phyloP scores from a whole-genome alignment of 2,797 vertebrate species.

The Megaceryle alcyon region DNA sequence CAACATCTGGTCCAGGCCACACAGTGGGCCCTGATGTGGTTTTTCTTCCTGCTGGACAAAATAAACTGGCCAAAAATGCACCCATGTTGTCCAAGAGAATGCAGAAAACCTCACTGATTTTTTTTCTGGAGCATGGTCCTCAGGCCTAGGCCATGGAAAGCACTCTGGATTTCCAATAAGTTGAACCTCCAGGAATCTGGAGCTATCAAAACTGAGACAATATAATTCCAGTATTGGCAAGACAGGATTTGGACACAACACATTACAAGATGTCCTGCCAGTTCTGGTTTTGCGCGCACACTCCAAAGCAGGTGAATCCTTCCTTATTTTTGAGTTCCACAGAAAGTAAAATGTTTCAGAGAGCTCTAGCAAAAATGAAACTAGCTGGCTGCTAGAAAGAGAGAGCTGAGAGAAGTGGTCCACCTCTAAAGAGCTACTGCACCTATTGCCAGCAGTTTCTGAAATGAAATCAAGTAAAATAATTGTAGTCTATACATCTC shows the following conservation, averaged over 20 bases:
- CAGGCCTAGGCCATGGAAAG: background rate
- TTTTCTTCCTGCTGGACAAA: background rate
- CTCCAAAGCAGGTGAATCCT: conserved; percentile 57
- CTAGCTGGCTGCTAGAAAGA: background rate
- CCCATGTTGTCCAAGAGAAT: background rate
- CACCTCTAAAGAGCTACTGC: background rate
- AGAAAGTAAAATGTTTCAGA: background rate
- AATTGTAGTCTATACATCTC: background rate
- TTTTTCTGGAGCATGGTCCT: background rate
- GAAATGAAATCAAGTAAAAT: background rate
- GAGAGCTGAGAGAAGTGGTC: background rate
- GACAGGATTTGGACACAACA: background rate
- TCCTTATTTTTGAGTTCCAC: background rate
- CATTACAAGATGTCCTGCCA: conserved; percentile 63
- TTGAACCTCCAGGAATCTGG: conserved; percentile 37
- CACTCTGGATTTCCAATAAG: conserved; percentile 39
- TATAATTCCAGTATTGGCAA: conserved; percentile 40
- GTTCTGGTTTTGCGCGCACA: background rate
- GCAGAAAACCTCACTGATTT: background rate
- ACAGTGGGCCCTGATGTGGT: background rate
- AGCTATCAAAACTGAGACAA: conserved; percentile 21
- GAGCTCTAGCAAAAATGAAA: background rate
- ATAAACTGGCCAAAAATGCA: background rate
- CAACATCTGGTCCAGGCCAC: background rate
- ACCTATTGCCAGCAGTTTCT: background rate